phyloP scores from a whole-genome alignment of 1,140 invertebrate species.

The Apis cerana region DNA sequence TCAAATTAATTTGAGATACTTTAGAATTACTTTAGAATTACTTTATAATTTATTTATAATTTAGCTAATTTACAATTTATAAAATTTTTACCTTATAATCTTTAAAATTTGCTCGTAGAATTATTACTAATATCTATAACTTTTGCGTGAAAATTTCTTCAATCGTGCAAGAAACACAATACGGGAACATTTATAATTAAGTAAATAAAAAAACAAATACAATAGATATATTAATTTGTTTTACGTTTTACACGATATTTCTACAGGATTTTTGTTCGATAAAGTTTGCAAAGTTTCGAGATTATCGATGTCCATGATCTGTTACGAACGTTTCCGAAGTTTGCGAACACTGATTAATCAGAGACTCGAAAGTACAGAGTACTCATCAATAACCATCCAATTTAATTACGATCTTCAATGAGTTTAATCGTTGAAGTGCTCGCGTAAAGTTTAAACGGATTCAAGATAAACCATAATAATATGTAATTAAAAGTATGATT shows the following conservation, averaged over 20 bases:
- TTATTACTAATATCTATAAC: too few species aligned
- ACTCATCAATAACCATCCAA: slow-evolving; percentile 36
- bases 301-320: slow-evolving; percentile 5
- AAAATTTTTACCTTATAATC: too few species aligned
- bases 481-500: slow-evolving; percentile 7
- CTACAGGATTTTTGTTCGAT: not conserved
- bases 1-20: too few species aligned
- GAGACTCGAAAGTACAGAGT: slow-evolving; percentile 16
- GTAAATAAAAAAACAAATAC: not conserved
- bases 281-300: not conserved
- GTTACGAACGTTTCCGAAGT: slow-evolving; percentile 3
- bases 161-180: too few species aligned
- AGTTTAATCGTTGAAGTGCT: not conserved
- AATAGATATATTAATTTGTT: not conserved
- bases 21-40: too few species aligned
- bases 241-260: not conserved
- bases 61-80: too few species aligned
- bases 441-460: slow-evolving; percentile 22
- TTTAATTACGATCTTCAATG: slow-evolving; percentile 35
- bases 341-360: slow-evolving; percentile 35
- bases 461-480: not conserved
- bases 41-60: too few species aligned
- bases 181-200: not conserved
- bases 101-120: too few species aligned
- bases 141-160: too few species aligned